Conservation (phyloP, 2,888 invertebrate genomes). For the Subacronicta megacephala region DNA sequence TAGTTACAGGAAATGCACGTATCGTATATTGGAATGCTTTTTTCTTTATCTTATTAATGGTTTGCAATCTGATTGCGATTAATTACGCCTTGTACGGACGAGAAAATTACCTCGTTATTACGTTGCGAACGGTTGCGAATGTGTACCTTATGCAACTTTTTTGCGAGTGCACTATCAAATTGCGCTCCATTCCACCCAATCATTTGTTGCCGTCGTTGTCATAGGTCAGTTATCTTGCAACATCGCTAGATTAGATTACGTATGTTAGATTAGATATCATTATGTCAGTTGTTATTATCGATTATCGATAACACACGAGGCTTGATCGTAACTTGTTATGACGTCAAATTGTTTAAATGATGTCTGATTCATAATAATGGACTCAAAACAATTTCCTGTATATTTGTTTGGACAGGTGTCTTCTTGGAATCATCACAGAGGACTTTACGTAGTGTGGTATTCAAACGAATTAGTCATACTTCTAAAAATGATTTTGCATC, state of each 20-base stretch:
- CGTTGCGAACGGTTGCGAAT: constrained; percentile 51
- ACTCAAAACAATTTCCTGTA: constrained; percentile 39
- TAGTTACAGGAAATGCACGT: constrained; percentile 10
- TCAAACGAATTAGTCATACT: constrained; percentile 72
- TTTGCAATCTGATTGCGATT: constrained; percentile 45
- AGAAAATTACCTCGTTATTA: constrained; percentile 45
- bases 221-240: constrained; percentile 83
- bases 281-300: constrained; percentile 50
- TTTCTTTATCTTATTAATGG: constrained; percentile 23
- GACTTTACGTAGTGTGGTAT: constrained; percentile 56
- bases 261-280: constrained; percentile 66
- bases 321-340: constrained; percentile 40
- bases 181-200: constrained; percentile 68
- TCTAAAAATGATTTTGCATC: constrained; percentile 65
- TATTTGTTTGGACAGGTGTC: constrained; percentile 66
- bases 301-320: constrained; percentile 33
- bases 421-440: constrained; percentile 56
- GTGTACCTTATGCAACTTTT: constrained; percentile 74
- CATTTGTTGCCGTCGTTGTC: constrained; percentile 71
- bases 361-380: constrained; percentile 24
- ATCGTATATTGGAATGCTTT: constrained; percentile 18
- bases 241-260: constrained; percentile 81
- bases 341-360: constrained; percentile 24
- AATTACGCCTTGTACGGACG: constrained; percentile 40
- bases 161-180: constrained; percentile 70